A percentile compares a stretch with the other conserved stretches of the same genome.
phyloP scores from a whole-genome alignment of 2,113 vertebrate species.

The Rynchops niger region DNA sequence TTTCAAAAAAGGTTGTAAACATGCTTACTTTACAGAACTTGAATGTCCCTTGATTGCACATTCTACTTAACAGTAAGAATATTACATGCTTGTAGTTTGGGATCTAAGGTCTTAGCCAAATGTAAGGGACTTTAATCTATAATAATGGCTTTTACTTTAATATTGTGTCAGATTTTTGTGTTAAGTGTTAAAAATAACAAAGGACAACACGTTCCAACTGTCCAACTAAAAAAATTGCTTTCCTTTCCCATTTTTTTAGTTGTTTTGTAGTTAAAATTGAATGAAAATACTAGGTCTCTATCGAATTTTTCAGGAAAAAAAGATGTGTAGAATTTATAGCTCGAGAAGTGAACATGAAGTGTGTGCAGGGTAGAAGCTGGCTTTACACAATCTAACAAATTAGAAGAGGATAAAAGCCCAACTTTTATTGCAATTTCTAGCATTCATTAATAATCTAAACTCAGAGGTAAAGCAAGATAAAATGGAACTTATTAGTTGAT shows the following conservation, averaged over 20 bases:
- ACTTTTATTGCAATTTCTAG: not conserved
- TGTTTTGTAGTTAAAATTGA: not conserved
- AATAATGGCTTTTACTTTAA: not conserved
- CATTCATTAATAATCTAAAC: not conserved
- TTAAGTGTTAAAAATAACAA: not conserved
- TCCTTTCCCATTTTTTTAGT: not conserved
- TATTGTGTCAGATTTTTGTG: not conserved
- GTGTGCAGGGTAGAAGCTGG: not conserved
- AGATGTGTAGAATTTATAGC: not conserved
- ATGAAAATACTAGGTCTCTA: not conserved
- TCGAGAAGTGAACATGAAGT: not conserved
- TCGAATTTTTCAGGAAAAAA: not conserved
- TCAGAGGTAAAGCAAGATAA: not conserved
- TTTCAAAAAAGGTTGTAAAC: not conserved
- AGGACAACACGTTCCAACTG: not conserved
- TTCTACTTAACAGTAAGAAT: not conserved
- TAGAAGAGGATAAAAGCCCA: not conserved
- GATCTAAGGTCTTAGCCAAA: not conserved
- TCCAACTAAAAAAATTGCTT: not conserved
- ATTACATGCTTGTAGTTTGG: not conserved
- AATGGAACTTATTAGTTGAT: not conserved
- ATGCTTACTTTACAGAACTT: not conserved
- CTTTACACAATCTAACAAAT: not conserved
- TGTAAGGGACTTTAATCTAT: not conserved
- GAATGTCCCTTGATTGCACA: not conserved